Conservation (phyloP, 2,797 vertebrate species). For the Aeoliscus strigatus region DNA sequence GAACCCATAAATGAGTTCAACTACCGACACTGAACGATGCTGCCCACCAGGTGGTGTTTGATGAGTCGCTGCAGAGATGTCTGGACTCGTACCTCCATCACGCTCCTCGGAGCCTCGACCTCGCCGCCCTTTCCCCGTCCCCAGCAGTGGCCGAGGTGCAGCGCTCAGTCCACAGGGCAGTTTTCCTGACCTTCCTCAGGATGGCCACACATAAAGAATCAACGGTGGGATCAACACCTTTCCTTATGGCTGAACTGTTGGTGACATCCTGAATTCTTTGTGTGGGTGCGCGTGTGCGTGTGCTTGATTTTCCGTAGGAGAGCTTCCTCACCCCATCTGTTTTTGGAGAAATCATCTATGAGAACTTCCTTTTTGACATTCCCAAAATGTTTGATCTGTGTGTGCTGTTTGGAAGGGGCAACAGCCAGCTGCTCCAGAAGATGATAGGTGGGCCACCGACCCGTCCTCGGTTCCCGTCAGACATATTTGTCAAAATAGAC, state of each 20-base stretch:
- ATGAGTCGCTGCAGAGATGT: slow-evolving; percentile 89
- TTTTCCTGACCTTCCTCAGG: slow-evolving; percentile 92
- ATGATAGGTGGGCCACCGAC: slow-evolving; percentile 83
- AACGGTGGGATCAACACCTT: slow-evolving; percentile 75
- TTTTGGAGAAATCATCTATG: slow-evolving; percentile 94
- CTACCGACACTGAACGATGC: too few species aligned
- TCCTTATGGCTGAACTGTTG: too few species aligned
- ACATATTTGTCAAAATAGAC: too few species aligned
- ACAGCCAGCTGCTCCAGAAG: slow-evolving; percentile 84
- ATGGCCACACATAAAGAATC: slow-evolving; percentile 98
- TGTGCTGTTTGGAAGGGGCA: slow-evolving; percentile 93
- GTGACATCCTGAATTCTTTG: too few species aligned
- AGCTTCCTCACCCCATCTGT: slow-evolving; percentile 87
- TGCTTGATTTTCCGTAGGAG: slow-evolving; percentile 73
- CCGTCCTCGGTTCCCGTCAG: background rate
- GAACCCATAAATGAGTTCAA: too few species aligned
- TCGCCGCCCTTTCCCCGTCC: slow-evolving; percentile 52
- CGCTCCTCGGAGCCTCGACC: slow-evolving; percentile 83
- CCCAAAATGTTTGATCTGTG: slow-evolving; percentile 97
- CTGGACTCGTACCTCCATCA: slow-evolving; percentile 87
- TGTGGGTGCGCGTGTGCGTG: background rate
- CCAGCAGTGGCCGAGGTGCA: slow-evolving; percentile 77
- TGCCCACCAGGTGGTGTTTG: slow-evolving; percentile 84
- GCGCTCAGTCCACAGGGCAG: slow-evolving; percentile 74
- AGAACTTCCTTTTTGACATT: slow-evolving; percentile 96